Evolutionary conservation across 2,888 invertebrate species (phyloP).

Genomic region (Caenorhabditis doughertyi): DNA sequence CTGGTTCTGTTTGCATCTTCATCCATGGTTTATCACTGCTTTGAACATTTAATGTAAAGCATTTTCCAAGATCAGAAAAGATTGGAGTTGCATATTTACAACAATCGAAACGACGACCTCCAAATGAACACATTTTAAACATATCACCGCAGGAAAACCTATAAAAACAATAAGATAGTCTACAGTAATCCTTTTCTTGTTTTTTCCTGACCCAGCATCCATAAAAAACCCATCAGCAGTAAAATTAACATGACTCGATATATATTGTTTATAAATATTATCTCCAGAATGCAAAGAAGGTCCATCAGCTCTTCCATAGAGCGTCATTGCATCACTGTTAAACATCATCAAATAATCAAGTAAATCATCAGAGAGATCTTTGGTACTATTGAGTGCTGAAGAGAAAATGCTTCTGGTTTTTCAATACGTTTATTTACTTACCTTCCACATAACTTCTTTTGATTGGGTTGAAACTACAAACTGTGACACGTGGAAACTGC

Average conservation of each 20-base stretch:
- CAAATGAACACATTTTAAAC: constrained; percentile 78
- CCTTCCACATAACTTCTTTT: constrained; percentile 74
- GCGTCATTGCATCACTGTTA: constrained; percentile 68
- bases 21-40: constrained; percentile 73
- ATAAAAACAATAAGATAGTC: neutral
- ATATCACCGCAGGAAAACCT: constrained; percentile 75
- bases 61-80: constrained; percentile 80
- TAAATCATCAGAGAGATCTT: constrained; percentile 74
- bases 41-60: constrained; percentile 75
- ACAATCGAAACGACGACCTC: constrained; percentile 74
- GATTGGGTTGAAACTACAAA: constrained; percentile 81
- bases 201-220: constrained; percentile 67
- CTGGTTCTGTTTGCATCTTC: constrained; percentile 76
- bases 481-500: constrained; percentile 77
- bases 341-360: constrained; percentile 76
- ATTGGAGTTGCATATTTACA: constrained; percentile 77
- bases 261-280: constrained; percentile 56
- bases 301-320: constrained; percentile 65
- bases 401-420: neutral
- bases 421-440: constrained; percentile 53
- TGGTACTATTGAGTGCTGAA: constrained; percentile 73
- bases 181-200: no score
- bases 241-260: constrained; percentile 66
- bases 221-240: constrained; percentile 74
- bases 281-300: constrained; percentile 64